These are phyloP conservation scores for Phoenicopterus ruber DNA, from an alignment of 2,113 vertebrate genomes.

Conservation along the genomic window DNA sequence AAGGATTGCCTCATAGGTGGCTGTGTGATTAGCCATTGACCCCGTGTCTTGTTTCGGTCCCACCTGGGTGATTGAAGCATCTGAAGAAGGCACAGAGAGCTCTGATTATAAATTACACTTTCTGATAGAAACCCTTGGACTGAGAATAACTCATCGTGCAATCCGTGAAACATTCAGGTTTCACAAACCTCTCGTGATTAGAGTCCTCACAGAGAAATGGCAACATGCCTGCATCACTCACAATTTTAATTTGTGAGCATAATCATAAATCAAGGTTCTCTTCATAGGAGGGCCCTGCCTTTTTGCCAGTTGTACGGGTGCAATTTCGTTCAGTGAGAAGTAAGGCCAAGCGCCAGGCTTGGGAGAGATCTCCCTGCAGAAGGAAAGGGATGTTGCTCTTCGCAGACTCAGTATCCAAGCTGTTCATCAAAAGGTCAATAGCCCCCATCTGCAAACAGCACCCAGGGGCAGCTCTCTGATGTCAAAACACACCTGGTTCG, in stretches of 20 bases:
- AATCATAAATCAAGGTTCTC: slow-evolving; percentile 34
- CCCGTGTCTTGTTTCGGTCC: not conserved
- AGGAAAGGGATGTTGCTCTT: not conserved
- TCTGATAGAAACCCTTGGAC: not conserved
- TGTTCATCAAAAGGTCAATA: slow-evolving; percentile 1
- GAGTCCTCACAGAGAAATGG: slow-evolving; percentile 8
- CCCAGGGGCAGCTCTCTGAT: not conserved
- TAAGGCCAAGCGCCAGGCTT: not conserved
- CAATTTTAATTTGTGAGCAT: slow-evolving; percentile 2
- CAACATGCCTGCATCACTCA: slow-evolving; percentile 3
- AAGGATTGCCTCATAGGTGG: not conserved
- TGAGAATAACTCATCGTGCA: slow-evolving; percentile 10
- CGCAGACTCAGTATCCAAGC: not conserved
- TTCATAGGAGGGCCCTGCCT: not conserved
- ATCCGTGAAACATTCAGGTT: slow-evolving; percentile 1
- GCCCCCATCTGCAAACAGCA: slow-evolving; percentile 2
- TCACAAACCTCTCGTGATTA: slow-evolving; percentile 22
- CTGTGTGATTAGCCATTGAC: slow-evolving; percentile 39
- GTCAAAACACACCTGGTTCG: not conserved
- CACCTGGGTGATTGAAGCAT: not conserved
- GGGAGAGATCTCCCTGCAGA: not conserved
- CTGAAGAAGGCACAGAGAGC: slow-evolving; percentile 7
- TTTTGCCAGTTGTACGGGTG: not conserved
- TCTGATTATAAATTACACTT: slow-evolving; percentile 42
- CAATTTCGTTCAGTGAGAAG: not conserved